phyloP scores from a whole-genome alignment of 2,888 invertebrate species.

The Trypoxylon attenuatum region DNA sequence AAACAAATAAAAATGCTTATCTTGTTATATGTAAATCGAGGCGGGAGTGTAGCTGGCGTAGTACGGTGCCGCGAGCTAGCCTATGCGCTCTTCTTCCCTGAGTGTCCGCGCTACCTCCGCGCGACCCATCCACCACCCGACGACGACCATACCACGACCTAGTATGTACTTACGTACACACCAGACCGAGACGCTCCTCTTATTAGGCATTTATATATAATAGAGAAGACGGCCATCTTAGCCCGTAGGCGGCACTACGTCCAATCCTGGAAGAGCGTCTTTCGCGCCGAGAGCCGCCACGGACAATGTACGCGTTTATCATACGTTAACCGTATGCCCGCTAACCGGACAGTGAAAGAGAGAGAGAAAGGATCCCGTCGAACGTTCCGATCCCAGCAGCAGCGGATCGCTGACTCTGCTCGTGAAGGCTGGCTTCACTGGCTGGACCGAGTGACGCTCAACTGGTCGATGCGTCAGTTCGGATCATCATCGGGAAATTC shows the following conservation, averaged over 20 bases:
- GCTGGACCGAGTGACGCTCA: background rate
- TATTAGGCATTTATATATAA: conserved; percentile 64
- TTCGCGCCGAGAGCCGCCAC: conserved; percentile 33
- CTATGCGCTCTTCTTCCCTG: conserved; percentile 20
- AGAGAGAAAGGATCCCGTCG: too few relatives aligned
- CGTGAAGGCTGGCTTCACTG: too few relatives aligned
- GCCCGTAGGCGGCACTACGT: conserved; percentile 50
- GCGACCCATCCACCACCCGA: conserved; percentile 18
- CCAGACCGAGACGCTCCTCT: conserved; percentile 57
- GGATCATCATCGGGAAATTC: background rate
- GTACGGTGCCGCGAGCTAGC: conserved; percentile 53
- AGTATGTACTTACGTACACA: conserved; percentile 42
- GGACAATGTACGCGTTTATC: conserved; percentile 61
- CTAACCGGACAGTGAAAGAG: too few relatives aligned
- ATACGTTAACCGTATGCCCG: conserved; percentile 49
- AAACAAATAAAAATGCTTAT: conserved; percentile 66
- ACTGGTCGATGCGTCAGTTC: background rate
- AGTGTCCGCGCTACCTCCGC: conserved; percentile 44
- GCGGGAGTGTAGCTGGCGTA: conserved; percentile 38
- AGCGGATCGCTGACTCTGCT: too few relatives aligned
- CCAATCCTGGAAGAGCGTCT: conserved; percentile 41
- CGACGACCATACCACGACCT: conserved; percentile 21
- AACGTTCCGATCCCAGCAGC: too few relatives aligned
- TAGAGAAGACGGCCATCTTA: conserved; percentile 61
- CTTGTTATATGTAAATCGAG: conserved; percentile 72